Evolutionary conservation across 1,140 invertebrate genomes (phyloP).

Genomic region (Oedothorax gibbosus): DNA sequence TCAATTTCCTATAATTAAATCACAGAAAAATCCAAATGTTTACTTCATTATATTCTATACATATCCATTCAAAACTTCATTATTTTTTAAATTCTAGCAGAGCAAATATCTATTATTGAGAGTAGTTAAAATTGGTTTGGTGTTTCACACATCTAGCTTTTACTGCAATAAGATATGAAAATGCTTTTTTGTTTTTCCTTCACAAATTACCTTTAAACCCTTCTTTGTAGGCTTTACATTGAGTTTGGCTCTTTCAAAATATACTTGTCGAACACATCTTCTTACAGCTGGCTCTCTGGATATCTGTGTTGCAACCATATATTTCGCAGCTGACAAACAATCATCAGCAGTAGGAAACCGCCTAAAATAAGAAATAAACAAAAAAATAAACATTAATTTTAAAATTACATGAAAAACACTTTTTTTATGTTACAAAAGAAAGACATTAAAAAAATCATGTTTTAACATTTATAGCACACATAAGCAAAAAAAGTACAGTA

Average conservation of each 20-base stretch:
- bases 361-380: slow-evolving; percentile 62
- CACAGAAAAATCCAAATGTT: slow-evolving; percentile 3
- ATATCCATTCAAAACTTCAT: neutral
- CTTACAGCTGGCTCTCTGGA: slow-evolving; percentile 91
- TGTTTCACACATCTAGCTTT: neutral
- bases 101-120: neutral
- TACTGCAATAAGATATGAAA: neutral
- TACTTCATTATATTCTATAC: neutral
- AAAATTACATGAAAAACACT: too few species aligned
- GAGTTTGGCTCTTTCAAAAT: slow-evolving; percentile 89
- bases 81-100: too few species aligned
- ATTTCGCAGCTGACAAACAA: slow-evolving; percentile 87
- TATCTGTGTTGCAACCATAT: slow-evolving; percentile 94
- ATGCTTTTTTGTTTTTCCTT: neutral
- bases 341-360: slow-evolving; percentile 78
- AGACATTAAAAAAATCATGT: too few species aligned
- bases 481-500: too few species aligned
- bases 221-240: slow-evolving; percentile 87
- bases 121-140: neutral
- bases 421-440: too few species aligned
- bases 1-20: slow-evolving; percentile 78
- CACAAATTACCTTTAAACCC: slow-evolving; percentile 78
- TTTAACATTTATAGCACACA: too few species aligned
- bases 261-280: slow-evolving; percentile 87
- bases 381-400: neutral